A percentile compares a stretch with the other conserved stretches of the same genome.
phyloP scores from a whole-genome alignment of 2,113 vertebrate genomes.

The Mugil cephalus region DNA sequence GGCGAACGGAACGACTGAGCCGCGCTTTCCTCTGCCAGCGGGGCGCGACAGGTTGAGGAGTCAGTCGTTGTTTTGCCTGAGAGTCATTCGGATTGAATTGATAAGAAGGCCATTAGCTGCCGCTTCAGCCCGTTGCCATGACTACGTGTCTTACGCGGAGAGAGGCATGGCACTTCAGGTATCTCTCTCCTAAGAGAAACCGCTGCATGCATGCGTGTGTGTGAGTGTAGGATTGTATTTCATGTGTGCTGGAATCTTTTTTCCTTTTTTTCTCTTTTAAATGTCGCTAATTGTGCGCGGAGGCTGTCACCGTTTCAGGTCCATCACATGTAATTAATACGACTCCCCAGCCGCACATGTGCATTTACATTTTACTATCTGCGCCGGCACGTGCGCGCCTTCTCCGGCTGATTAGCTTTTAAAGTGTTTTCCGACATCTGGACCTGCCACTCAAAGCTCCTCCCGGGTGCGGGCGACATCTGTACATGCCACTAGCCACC shows the following conservation, averaged over 20 bases:
- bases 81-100: conserved; percentile 71
- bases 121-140: conserved; percentile 74
- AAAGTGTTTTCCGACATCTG: conserved; percentile 57
- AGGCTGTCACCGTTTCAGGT: not conserved
- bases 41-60: conserved; percentile 29
- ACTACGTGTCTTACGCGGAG: conserved; percentile 48
- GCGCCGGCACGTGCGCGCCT: not conserved
- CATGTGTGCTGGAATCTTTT: not conserved
- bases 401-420: conserved; percentile 14
- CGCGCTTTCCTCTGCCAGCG: not conserved
- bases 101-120: conserved; percentile 74
- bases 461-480: conserved; percentile 57
- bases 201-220: not conserved
- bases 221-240: not conserved
- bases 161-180: conserved; percentile 57
- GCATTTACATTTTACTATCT: not conserved
- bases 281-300: not conserved
- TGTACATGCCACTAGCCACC: conserved; percentile 42
- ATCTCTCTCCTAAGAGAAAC: conserved; percentile 40
- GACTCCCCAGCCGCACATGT: not conserved
- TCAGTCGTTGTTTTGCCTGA: conserved; percentile 46
- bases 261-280: no score
- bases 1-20: not conserved
- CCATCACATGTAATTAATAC: conserved; percentile 28
- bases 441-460: conserved; percentile 52